phyloP scores from a whole-genome alignment of 92 coral and sea anemone species.

The Palythoa caribaeorum region DNA sequence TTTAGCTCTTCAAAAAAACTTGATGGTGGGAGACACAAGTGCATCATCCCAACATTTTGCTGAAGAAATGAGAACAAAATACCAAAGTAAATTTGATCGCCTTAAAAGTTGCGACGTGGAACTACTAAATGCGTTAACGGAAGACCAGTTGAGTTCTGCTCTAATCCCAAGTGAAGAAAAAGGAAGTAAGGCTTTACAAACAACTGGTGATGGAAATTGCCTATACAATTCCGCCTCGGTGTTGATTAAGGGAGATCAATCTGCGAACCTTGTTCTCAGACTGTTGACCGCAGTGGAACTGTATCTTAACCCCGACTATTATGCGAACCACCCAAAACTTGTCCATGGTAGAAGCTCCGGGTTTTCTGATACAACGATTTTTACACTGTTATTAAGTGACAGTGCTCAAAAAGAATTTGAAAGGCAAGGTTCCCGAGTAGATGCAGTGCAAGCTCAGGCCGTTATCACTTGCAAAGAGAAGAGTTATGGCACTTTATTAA shows the following conservation, averaged over 20 bases:
- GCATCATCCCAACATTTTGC: constrained; percentile 40
- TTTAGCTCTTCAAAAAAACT: constrained; percentile 27
- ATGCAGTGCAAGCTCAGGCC: constrained; percentile 55
- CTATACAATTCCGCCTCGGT: constrained; percentile 68
- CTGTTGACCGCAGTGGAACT: constrained; percentile 19
- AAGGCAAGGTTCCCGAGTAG: constrained; percentile 50
- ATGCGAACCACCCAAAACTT: constrained; percentile 46
- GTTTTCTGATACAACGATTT: constrained; percentile 40
- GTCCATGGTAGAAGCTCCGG: constrained; percentile 48
- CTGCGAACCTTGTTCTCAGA: constrained; percentile 44
- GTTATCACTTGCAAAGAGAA: constrained; percentile 47
- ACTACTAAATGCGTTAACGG: constrained; percentile 33
- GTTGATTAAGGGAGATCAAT: constrained; percentile 56
- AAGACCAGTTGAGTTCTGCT: constrained; percentile 43
- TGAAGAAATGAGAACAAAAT: constrained; percentile 33
- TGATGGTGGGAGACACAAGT: constrained; percentile 50
- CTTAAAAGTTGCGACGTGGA: constrained; percentile 12
- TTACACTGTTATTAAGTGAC: constrained; percentile 45
- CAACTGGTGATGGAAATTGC: constrained; percentile 54
- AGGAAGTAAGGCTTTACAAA: constrained; percentile 26
- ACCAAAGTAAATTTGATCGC: constrained; percentile 30
- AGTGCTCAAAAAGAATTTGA: constrained; percentile 49
- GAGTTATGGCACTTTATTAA: constrained; percentile 38
- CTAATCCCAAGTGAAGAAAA: constrained; percentile 43
- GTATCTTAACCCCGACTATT: constrained; percentile 46